phyloP scores from a whole-genome alignment of 2,888 invertebrate species.

The Cheilosia soror region DNA sequence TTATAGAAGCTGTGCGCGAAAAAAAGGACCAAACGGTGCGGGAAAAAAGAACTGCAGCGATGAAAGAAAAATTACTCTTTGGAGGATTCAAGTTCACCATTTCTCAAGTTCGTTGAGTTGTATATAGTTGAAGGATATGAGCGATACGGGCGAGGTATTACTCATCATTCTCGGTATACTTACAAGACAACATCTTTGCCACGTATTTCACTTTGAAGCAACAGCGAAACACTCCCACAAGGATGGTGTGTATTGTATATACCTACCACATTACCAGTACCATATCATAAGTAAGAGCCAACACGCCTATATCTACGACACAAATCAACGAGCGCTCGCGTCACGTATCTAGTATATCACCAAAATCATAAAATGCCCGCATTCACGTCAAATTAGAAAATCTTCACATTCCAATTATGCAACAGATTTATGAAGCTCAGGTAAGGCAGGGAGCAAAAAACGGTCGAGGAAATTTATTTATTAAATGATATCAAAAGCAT shows the following conservation, averaged over 20 bases:
- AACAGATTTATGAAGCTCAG: slow-evolving; percentile 62
- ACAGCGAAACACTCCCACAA: slow-evolving; percentile 28
- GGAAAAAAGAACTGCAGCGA: slow-evolving; percentile 24
- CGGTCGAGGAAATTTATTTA: slow-evolving; percentile 36
- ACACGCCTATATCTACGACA: slow-evolving; percentile 14
- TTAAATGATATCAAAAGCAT: slow-evolving; percentile 50
- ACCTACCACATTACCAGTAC: not conserved
- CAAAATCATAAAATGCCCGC: slow-evolving; percentile 67
- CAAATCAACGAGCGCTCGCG: slow-evolving; percentile 40
- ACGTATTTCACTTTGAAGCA: slow-evolving; percentile 24
- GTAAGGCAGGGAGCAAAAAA: not conserved
- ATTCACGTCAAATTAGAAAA: slow-evolving; percentile 72
- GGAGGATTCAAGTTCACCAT: slow-evolving; percentile 65
- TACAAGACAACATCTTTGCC: slow-evolving; percentile 9
- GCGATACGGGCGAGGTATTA: slow-evolving; percentile 15
- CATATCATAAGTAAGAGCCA: slow-evolving; percentile 21
- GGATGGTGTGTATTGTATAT: not conserved
- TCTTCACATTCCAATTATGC: slow-evolving; percentile 69
- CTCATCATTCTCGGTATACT: slow-evolving; percentile 23
- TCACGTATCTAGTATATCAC: slow-evolving; percentile 58
- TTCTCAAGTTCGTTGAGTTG: slow-evolving; percentile 50
- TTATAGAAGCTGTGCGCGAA: slow-evolving; percentile 3
- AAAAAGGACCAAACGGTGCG: slow-evolving; percentile 10
- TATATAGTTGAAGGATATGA: slow-evolving; percentile 51
- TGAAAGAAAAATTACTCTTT: slow-evolving; percentile 67